Evolutionary conservation across 2,797 vertebrate species (phyloP).

Genomic region (Ciconia nigra): DNA sequence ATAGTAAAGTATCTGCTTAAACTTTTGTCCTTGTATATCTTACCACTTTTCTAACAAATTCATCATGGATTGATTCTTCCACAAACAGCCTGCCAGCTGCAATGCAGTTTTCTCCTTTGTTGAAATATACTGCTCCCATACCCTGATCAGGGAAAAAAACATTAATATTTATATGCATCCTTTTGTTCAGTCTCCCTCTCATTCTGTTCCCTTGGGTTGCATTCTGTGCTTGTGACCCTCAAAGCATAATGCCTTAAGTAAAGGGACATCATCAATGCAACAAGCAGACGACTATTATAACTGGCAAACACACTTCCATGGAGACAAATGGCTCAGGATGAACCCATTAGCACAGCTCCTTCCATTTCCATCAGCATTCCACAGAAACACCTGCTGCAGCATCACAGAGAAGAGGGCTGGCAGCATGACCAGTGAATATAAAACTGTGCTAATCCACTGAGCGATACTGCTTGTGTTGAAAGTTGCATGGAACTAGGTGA

Average conservation of each 20-base stretch:
- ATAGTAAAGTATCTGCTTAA: not conserved
- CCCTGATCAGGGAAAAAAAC: slow-evolving; percentile 74
- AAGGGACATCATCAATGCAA: not conserved
- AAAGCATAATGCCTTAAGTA: not conserved
- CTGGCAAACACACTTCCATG: not conserved
- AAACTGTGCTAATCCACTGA: not conserved
- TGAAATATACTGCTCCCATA: slow-evolving; percentile 96
- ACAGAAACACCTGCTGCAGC: not conserved
- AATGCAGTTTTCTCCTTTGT: slow-evolving; percentile 98
- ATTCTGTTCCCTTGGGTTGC: not conserved
- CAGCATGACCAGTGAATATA: not conserved
- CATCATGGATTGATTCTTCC: slow-evolving; percentile 94
- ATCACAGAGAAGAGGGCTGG: not conserved
- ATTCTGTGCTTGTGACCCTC: not conserved
- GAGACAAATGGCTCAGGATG: not conserved
- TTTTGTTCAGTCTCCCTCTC: not conserved
- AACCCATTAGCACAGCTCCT: not conserved
- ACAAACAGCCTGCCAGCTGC: slow-evolving; percentile 95
- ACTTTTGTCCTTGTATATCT: slow-evolving; percentile 45
- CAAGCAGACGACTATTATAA: not conserved
- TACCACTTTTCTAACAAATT: slow-evolving; percentile 91
- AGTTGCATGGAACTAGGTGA: not conserved
- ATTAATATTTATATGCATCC: not conserved
- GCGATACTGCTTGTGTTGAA: not conserved
- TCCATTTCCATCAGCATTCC: not conserved